Percentiles rank a stretch among this genome's conserved stretches.
These are phyloP conservation scores for Acanthosoma haemorrhoidale DNA, from an alignment of 2,888 invertebrate species.

Conservation along the genomic window DNA sequence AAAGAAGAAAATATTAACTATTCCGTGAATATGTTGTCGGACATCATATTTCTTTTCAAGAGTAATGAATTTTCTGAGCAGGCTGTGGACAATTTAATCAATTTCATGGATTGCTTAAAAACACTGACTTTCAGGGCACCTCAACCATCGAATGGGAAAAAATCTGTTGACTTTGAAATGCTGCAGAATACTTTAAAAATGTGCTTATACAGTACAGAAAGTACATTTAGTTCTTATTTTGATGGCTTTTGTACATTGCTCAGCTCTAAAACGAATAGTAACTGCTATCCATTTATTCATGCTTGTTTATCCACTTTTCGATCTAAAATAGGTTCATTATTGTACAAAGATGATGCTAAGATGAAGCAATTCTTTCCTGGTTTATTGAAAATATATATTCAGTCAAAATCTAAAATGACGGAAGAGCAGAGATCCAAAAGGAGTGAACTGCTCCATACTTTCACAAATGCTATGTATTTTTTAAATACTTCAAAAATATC, in stretches of 20 bases:
- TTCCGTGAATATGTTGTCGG: conserved; percentile 2
- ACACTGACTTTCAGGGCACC: neutral
- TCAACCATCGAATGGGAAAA: neutral
- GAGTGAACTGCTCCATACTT: conserved; percentile 2
- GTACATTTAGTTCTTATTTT: neutral
- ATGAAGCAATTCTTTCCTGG: neutral
- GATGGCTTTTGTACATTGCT: neutral
- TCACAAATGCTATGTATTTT: neutral
- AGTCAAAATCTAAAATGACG: neutral
- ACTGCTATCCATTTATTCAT: neutral
- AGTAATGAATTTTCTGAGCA: neutral
- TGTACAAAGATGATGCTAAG: neutral
- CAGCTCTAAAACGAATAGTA: neutral
- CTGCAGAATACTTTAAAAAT: neutral
- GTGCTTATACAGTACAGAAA: neutral
- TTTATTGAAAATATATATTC: neutral
- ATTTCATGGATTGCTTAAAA: neutral
- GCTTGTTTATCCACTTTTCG: conserved; percentile 4
- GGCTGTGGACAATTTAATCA: neutral
- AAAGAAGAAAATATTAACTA: neutral
- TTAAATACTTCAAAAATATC: neutral
- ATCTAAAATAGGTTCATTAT: neutral
- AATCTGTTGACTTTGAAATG: neutral
- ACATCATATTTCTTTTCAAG: conserved; percentile 3
- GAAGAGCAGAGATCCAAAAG: neutral